Conservation (phyloP, 2,113 vertebrate species). For the Psilopsiagon aymara region DNA sequence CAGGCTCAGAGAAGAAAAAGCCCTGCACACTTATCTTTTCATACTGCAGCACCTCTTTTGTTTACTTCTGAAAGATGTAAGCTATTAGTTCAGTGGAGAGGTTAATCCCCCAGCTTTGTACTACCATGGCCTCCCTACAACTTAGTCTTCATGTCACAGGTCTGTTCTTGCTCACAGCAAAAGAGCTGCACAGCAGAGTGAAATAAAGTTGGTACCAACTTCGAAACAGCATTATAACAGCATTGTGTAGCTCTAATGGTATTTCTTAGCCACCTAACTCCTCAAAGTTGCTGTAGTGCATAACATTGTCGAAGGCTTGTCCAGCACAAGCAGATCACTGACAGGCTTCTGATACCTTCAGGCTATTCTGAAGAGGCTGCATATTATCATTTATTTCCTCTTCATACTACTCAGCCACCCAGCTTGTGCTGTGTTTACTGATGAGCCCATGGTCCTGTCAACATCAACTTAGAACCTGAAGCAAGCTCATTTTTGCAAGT, state of each 20-base stretch:
- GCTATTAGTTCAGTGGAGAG: not conserved
- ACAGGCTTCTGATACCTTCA: not conserved
- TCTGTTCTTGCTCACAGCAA: not conserved
- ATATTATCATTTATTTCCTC: not conserved
- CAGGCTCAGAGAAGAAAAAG: not conserved
- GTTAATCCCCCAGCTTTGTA: not conserved
- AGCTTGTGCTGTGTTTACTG: not conserved
- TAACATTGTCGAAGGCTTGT: not conserved
- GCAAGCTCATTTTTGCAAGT: constrained; percentile 30
- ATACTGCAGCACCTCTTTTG: not conserved
- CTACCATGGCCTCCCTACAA: not conserved
- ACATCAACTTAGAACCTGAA: not conserved
- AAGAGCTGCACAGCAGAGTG: not conserved
- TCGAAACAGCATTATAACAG: not conserved
- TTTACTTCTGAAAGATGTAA: not conserved
- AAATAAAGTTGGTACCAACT: not conserved
- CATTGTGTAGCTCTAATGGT: not conserved
- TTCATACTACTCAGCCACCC: not conserved
- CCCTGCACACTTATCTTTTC: not conserved
- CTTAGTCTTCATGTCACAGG: not conserved
- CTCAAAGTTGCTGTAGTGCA: not conserved
- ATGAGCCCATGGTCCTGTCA: not conserved
- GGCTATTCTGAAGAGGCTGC: not conserved
- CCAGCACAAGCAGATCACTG: not conserved
- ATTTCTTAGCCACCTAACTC: not conserved